Percentiles rank a stretch among this genome's conserved stretches.
Evolutionary conservation across 2,797 vertebrate species (phyloP).

Genomic region (Semotilus atromaculatus): DNA sequence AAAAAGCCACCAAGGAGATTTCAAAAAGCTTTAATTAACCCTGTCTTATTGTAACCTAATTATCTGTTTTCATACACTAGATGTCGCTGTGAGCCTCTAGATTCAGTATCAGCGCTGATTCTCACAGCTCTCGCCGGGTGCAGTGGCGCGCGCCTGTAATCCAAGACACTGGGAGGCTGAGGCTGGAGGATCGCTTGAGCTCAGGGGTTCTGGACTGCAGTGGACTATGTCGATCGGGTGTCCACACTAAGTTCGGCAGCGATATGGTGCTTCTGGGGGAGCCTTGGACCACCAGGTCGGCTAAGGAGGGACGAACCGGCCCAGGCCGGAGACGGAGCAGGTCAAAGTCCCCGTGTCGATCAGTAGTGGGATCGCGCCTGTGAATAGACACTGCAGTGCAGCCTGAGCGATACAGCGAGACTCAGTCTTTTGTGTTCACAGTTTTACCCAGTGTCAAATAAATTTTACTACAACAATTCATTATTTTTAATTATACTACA

Average conservation of each 20-base stretch:
- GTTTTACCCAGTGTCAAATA: too few species aligned
- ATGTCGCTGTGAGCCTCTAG: neutral
- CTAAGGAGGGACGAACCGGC: too few species aligned
- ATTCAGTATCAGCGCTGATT: neutral
- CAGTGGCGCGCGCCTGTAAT: neutral
- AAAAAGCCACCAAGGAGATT: too few species aligned
- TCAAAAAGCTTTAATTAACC: too few species aligned
- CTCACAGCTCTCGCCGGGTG: neutral
- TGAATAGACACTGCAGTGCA: constrained; percentile 2
- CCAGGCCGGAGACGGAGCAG: constrained; percentile 50
- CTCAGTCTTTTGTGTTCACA: too few species aligned
- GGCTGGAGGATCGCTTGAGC: neutral
- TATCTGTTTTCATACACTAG: too few species aligned
- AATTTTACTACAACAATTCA: too few species aligned
- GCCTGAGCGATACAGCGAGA: too few species aligned
- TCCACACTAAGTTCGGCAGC: constrained; percentile 61
- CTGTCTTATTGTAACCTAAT: too few species aligned
- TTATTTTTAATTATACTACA: too few species aligned
- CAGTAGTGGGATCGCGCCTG: constrained; percentile 49
- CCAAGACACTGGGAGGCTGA: neutral
- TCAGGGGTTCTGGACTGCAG: constrained; percentile 20
- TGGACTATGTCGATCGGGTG: constrained; percentile 61
- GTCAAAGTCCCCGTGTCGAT: constrained; percentile 58
- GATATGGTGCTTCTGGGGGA: constrained; percentile 49
- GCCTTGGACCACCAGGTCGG: too few species aligned